Percentiles rank a stretch among this genome's conserved stretches.
Conservation (phyloP, 2,888 invertebrate genomes). For the Limulus polyphemus region DNA sequence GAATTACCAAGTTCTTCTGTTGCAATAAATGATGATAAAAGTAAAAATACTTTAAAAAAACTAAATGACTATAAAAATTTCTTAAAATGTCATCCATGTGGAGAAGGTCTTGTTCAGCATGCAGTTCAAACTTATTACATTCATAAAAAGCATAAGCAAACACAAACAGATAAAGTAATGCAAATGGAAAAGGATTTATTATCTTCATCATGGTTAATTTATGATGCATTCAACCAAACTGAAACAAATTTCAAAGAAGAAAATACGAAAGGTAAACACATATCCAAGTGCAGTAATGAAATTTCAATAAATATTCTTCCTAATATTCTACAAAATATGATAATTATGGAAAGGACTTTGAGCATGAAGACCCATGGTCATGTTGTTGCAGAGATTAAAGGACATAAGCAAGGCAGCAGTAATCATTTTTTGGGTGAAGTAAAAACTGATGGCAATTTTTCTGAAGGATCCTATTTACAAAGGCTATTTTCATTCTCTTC, state of each 20-base stretch:
- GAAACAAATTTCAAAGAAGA: too few relatives aligned
- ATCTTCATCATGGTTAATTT: too few relatives aligned
- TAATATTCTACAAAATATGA: conserved; percentile 6
- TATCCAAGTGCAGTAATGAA: too few relatives aligned
- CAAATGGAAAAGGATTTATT: neutral
- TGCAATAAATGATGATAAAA: too few relatives aligned
- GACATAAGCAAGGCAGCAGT: neutral
- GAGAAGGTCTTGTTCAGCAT: neutral
- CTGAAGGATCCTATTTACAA: too few relatives aligned
- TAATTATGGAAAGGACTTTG: conserved; percentile 13
- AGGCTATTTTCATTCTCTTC: neutral
- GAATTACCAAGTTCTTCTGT: too few relatives aligned
- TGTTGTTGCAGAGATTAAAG: neutral
- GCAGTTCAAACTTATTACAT: neutral
- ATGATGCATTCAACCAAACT: too few relatives aligned
- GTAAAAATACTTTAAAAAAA: too few relatives aligned
- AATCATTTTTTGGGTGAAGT: neutral
- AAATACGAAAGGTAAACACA: too few relatives aligned
- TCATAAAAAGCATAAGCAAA: neutral
- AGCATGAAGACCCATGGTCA: conserved; percentile 11
- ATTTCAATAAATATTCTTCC: conserved; percentile 1
- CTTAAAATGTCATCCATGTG: neutral
- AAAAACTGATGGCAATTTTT: too few relatives aligned
- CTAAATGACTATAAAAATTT: too few relatives aligned
- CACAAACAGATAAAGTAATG: neutral